Conservation (phyloP, 2,888 invertebrate species). For the Eledone cirrhosa region DNA sequence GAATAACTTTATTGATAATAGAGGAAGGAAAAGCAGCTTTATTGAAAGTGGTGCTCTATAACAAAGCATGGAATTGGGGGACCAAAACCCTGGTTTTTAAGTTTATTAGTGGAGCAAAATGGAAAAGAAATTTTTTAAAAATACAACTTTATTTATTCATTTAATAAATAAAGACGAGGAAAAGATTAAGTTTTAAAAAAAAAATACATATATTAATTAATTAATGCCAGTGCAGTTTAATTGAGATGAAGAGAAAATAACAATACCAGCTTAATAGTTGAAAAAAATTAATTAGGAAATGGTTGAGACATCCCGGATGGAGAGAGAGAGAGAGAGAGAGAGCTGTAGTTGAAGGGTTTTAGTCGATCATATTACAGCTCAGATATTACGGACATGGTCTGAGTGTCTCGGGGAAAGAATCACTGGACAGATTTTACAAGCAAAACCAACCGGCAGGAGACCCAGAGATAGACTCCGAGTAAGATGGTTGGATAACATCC, state of each 20-base stretch:
- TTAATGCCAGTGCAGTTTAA: constrained; percentile 20
- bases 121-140: background rate
- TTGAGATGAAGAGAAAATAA: background rate
- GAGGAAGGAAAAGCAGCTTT: constrained; percentile 16
- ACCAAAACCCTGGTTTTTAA: constrained; percentile 7
- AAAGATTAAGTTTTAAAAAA: background rate
- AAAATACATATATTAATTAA: background rate
- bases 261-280: too few relatives aligned
- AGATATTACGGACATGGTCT: too few relatives aligned
- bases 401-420: too few relatives aligned
- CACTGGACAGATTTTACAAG: too few relatives aligned
- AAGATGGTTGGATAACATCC: too few relatives aligned
- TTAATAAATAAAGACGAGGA: background rate
- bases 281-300: too few relatives aligned
- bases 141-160: constrained; percentile 22
- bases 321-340: too few relatives aligned
- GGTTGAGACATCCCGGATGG: too few relatives aligned
- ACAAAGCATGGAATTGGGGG: background rate
- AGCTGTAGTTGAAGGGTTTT: too few relatives aligned
- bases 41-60: constrained; percentile 7
- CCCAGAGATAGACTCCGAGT: too few relatives aligned
- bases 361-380: too few relatives aligned
- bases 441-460: too few relatives aligned
- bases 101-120: constrained; percentile 22
- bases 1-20: constrained; percentile 5